Conservation (phyloP, 1,140 invertebrate genomes). For the Lepidurus apus region DNA sequence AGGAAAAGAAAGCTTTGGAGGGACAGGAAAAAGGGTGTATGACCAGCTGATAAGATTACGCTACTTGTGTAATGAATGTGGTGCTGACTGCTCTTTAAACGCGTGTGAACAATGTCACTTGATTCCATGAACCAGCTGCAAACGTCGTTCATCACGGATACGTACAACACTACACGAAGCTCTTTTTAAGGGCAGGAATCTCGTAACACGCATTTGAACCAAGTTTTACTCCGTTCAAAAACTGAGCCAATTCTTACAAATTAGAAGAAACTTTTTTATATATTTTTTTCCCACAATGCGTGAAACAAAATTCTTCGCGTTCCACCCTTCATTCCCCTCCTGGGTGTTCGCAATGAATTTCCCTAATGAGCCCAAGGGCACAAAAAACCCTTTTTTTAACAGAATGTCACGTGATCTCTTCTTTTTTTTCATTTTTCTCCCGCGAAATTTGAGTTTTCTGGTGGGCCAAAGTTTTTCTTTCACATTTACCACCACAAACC, state of each 20-base stretch:
- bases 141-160: no score
- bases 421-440: background rate
- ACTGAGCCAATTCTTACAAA: background rate
- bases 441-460: no score
- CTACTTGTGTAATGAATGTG: background rate
- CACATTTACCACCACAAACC: no score
- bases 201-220: no score
- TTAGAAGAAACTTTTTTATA: background rate
- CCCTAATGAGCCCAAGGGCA: background rate
- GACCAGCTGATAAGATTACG: background rate
- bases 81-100: conserved; percentile 3
- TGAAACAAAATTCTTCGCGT: background rate
- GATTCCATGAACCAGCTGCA: conserved; percentile 7
- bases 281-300: background rate
- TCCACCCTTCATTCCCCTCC: background rate
- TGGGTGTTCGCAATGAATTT: background rate
- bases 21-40: background rate
- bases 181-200: no score
- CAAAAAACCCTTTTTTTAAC: background rate
- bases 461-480: background rate
- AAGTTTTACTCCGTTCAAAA: background rate
- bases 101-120: conserved; percentile 19
- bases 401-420: background rate
- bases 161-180: background rate
- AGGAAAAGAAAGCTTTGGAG: background rate